Evolutionary conservation across 2,888 invertebrate genomes (phyloP).

Genomic region (Chymomyza amoena): DNA sequence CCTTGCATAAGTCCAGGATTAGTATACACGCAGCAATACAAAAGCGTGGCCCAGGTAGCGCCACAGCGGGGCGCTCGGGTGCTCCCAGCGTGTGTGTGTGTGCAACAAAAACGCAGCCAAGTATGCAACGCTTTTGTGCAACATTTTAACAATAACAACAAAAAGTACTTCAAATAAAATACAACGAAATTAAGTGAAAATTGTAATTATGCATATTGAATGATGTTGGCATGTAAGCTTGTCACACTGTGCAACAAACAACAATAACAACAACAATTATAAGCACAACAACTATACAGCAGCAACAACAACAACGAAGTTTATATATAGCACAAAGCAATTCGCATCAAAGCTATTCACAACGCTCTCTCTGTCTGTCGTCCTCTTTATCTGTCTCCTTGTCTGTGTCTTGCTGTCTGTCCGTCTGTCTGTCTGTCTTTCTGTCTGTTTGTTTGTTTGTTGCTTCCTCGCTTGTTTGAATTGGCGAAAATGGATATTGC

Average conservation of each 20-base stretch:
- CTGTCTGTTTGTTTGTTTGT: conserved; percentile 34
- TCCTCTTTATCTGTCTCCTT: conserved; percentile 41
- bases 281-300: background rate
- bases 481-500: conserved; percentile 64
- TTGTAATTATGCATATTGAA: conserved; percentile 60
- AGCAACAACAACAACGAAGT: conserved; percentile 30
- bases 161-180: conserved; percentile 21
- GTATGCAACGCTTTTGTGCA: conserved; percentile 1
- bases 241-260: background rate
- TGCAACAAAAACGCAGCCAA: conserved; percentile 7
- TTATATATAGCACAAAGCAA: conserved; percentile 40
- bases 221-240: background rate
- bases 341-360: conserved; percentile 21
- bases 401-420: conserved; percentile 8
- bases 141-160: conserved; percentile 3
- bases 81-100: background rate
- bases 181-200: conserved; percentile 49
- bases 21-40: conserved; percentile 28
- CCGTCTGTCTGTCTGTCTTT: conserved; percentile 16
- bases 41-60: background rate
- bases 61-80: background rate
- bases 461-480: background rate
- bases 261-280: background rate
- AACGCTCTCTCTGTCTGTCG: conserved; percentile 7
- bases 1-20: conserved; percentile 74